Conservation (phyloP, 2,888 invertebrate species). For the Timema podura region DNA sequence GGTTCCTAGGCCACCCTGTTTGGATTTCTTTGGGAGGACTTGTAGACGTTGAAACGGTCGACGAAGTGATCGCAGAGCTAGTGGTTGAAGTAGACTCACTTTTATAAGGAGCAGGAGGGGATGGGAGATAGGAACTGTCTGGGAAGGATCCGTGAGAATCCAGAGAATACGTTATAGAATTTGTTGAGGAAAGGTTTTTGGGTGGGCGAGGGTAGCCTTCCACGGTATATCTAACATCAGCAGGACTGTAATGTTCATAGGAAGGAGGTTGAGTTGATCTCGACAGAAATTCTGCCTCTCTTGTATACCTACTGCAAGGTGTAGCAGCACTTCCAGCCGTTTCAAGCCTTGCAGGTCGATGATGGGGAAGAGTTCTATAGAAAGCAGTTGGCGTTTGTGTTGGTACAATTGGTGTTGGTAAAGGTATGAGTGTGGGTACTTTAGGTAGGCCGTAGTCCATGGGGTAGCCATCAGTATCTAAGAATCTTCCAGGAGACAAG, state of each 20-base stretch:
- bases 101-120: constrained; percentile 67
- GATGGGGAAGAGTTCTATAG: constrained; percentile 75
- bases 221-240: constrained; percentile 68
- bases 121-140: constrained; percentile 58
- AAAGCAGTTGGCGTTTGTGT: constrained; percentile 41
- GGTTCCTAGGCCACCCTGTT: constrained; percentile 34
- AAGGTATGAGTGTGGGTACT: constrained; percentile 45
- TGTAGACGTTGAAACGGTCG: constrained; percentile 29
- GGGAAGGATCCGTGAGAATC: constrained; percentile 37
- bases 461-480: constrained; percentile 75
- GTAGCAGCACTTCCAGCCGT: constrained; percentile 44
- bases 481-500: constrained; percentile 65
- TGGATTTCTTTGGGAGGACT: constrained; percentile 46
- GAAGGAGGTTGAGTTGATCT: constrained; percentile 49
- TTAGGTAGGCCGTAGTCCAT: constrained; percentile 73
- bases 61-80: constrained; percentile 30
- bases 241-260: constrained; percentile 44
- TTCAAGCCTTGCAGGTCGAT: constrained; percentile 40
- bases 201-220: constrained; percentile 67
- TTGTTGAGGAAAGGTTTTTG: constrained; percentile 10
- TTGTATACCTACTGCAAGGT: constrained; percentile 54
- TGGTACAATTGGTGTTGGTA: constrained; percentile 21
- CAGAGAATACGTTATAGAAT: constrained; percentile 23
- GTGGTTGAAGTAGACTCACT: constrained; percentile 48
- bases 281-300: constrained; percentile 62